phyloP scores from a whole-genome alignment of 1,140 invertebrate genomes.

The Frieseomelitta varia region DNA sequence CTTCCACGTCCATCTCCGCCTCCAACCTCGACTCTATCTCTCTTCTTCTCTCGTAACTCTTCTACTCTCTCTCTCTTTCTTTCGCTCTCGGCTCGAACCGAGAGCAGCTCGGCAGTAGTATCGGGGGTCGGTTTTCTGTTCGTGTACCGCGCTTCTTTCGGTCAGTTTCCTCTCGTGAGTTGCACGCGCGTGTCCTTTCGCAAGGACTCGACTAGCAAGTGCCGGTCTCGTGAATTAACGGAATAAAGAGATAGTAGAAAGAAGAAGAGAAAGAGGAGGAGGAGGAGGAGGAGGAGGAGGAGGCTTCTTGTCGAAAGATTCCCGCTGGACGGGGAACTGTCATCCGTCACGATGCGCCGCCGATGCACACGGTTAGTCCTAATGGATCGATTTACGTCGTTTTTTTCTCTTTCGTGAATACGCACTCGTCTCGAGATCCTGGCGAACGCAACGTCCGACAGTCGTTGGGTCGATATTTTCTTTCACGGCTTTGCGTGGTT shows the following conservation, averaged over 20 bases:
- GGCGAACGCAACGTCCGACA: neutral
- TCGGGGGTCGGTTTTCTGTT: constrained; percentile 70
- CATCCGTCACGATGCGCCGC: constrained; percentile 71
- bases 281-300: constrained; percentile 1
- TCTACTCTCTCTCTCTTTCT: constrained; percentile 16
- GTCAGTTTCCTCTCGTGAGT: constrained; percentile 73
- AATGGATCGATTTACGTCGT: constrained; percentile 1
- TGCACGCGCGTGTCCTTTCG: constrained; percentile 61
- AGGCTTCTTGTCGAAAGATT: constrained; percentile 30
- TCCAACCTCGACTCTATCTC: neutral
- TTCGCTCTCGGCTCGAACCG: constrained; percentile 50
- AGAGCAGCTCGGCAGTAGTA: constrained; percentile 54
- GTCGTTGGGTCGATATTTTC: neutral
- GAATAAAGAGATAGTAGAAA: constrained; percentile 9
- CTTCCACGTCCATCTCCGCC: neutral
- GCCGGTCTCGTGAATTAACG: constrained; percentile 29
- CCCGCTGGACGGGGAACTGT: constrained; percentile 50
- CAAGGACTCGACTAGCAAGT: constrained; percentile 41
- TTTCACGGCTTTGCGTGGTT: neutral
- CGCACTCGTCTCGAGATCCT: neutral
- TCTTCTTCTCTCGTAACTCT: constrained; percentile 27
- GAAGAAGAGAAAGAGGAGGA: neutral
- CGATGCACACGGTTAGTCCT: constrained; percentile 73
- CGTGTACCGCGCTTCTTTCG: constrained; percentile 73
- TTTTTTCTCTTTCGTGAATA: neutral